phyloP scores from a whole-genome alignment of 2,888 invertebrate species.

The Panzeria rudis region DNA sequence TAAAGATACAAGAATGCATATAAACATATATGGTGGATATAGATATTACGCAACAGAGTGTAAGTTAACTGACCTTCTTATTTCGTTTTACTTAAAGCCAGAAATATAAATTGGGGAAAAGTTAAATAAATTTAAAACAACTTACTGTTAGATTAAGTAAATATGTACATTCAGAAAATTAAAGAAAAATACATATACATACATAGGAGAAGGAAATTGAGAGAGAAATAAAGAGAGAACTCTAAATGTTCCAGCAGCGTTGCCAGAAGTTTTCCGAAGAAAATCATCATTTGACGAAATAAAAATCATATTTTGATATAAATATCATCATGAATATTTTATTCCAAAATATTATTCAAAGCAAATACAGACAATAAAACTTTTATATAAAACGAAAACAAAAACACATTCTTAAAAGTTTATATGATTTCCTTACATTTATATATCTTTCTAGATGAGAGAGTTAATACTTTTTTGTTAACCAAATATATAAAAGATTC shows the following conservation, averaged over 20 bases:
- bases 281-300: too few species aligned
- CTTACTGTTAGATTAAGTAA: not conserved
- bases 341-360: too few species aligned
- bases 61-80: conserved; percentile 2
- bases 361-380: too few species aligned
- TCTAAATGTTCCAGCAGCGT: not conserved
- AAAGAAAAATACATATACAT: not conserved
- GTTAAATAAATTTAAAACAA: not conserved
- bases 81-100: not conserved
- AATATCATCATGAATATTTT: too few species aligned
- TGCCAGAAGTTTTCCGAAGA: too few species aligned
- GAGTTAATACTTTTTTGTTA: too few species aligned
- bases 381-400: too few species aligned
- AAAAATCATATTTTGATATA: too few species aligned
- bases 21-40: not conserved
- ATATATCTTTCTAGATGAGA: too few species aligned
- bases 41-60: not conserved
- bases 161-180: not conserved
- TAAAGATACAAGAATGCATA: not conserved
- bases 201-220: not conserved
- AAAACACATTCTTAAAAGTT: too few species aligned
- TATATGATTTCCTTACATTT: too few species aligned
- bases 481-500: too few species aligned
- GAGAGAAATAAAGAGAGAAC: not conserved
- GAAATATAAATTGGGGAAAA: not conserved